Percentiles rank a stretch among this genome's conserved stretches.
phyloP scores from a whole-genome alignment of 2,113 vertebrate genomes.

The Neoarius graeffei region DNA sequence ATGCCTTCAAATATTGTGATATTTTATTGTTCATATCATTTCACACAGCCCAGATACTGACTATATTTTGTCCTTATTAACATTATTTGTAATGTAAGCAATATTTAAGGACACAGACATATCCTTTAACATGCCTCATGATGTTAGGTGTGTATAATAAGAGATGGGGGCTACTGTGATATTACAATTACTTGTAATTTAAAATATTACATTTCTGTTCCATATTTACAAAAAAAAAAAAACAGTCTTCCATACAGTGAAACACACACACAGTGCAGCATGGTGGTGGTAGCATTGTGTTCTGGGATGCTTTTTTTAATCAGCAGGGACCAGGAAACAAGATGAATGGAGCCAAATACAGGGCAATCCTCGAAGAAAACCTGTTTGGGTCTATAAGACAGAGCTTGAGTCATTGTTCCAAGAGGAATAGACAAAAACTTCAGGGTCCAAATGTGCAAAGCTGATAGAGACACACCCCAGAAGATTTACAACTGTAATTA shows the following conservation, averaged over 20 bases:
- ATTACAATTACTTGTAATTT: background rate
- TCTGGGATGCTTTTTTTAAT: background rate
- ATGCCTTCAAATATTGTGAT: background rate
- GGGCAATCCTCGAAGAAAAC: background rate
- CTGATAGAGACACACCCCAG: background rate
- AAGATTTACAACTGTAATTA: background rate
- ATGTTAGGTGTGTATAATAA: background rate
- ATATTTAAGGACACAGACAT: background rate
- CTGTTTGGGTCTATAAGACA: background rate
- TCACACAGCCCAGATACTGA: background rate
- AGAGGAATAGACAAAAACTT: background rate
- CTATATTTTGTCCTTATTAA: background rate
- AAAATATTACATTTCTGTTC: background rate
- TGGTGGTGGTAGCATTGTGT: background rate
- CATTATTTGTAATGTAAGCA: background rate
- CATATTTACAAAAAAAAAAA: background rate
- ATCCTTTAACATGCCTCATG: background rate
- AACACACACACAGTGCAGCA: background rate
- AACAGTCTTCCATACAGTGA: background rate
- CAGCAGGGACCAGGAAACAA: background rate
- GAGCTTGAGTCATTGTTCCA: background rate
- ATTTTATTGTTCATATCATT: background rate
- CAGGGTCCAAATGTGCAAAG: background rate
- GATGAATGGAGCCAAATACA: background rate
- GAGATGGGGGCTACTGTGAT: background rate